These are phyloP conservation scores for Allacma fusca DNA, from an alignment of 2,888 invertebrate genomes.

Conservation along the genomic window DNA sequence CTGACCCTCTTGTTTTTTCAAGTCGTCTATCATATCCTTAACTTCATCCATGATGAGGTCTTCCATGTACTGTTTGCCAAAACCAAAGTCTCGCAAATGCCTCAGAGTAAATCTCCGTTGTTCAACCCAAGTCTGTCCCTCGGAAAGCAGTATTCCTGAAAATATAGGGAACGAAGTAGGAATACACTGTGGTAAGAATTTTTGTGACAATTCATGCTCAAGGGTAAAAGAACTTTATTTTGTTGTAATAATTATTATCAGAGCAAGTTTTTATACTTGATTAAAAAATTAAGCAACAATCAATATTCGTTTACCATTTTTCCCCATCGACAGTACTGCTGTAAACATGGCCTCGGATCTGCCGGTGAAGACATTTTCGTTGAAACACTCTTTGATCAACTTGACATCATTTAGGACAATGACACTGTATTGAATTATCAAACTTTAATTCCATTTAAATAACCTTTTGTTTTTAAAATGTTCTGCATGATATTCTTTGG, in stretches of 20 bases:
- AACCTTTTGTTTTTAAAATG: too few relatives aligned
- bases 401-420: not conserved
- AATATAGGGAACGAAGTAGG: too few relatives aligned
- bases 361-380: slow-evolving; percentile 14
- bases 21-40: not conserved
- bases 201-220: too few relatives aligned
- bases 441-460: too few relatives aligned
- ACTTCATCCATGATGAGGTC: not conserved
- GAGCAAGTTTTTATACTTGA: too few relatives aligned
- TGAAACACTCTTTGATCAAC: slow-evolving; percentile 12
- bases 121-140: slow-evolving; percentile 6
- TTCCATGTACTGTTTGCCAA: slow-evolving; percentile 6
- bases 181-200: too few relatives aligned
- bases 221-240: too few relatives aligned
- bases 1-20: slow-evolving; percentile 5
- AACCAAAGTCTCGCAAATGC: slow-evolving; percentile 5
- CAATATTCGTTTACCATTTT: slow-evolving; percentile 4
- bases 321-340: not conserved
- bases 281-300: too few relatives aligned
- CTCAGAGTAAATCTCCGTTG: slow-evolving; percentile 13
- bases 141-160: not conserved
- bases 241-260: too few relatives aligned
- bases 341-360: slow-evolving; percentile 14
- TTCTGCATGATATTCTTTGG: too few relatives aligned
- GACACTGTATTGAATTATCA: not conserved